Conservation (phyloP, 2,797 vertebrate genomes). For the Epinephelus malabaricus region DNA sequence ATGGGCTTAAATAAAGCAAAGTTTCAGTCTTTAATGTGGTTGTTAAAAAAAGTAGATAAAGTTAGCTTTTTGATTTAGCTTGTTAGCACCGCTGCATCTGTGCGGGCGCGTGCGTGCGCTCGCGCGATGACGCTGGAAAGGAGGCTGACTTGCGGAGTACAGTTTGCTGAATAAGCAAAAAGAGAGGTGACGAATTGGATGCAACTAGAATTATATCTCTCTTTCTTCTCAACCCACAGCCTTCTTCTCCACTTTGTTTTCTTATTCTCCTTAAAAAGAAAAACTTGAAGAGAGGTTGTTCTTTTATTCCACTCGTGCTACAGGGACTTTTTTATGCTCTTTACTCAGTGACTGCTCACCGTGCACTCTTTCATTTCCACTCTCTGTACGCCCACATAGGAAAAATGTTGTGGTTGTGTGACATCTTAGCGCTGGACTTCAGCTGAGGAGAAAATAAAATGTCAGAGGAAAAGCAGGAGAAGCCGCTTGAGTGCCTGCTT, state of each 20-base stretch:
- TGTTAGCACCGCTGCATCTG: neutral
- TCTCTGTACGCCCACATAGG: constrained; percentile 71
- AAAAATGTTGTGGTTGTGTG: constrained; percentile 80
- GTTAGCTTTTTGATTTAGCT: neutral
- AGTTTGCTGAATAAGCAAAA: constrained; percentile 83
- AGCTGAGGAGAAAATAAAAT: constrained; percentile 59
- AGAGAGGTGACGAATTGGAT: constrained; percentile 29
- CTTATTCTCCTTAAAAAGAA: neutral
- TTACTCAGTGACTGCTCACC: constrained; percentile 42
- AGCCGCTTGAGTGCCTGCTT: constrained; percentile 18
- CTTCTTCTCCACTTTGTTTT: neutral
- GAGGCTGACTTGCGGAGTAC: constrained; percentile 52
- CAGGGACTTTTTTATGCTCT: constrained; percentile 27
- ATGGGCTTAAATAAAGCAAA: rapidly evolving
- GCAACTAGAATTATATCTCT: constrained; percentile 28
- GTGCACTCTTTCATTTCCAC: constrained; percentile 61
- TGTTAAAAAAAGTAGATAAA: neutral
- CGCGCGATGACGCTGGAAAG: constrained; percentile 43
- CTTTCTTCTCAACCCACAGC: neutral
- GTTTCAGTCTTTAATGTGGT: neutral
- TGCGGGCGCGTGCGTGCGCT: neutral
- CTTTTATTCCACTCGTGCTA: constrained; percentile 11
- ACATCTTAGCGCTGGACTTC: constrained; percentile 71
- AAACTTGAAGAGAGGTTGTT: constrained; percentile 1
- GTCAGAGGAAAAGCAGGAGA: constrained; percentile 36